These are phyloP conservation scores for Hydractinia echinata DNA, from an alignment of 30 jellyfish, hydroid and myxozoan species.

Conservation along the genomic window DNA sequence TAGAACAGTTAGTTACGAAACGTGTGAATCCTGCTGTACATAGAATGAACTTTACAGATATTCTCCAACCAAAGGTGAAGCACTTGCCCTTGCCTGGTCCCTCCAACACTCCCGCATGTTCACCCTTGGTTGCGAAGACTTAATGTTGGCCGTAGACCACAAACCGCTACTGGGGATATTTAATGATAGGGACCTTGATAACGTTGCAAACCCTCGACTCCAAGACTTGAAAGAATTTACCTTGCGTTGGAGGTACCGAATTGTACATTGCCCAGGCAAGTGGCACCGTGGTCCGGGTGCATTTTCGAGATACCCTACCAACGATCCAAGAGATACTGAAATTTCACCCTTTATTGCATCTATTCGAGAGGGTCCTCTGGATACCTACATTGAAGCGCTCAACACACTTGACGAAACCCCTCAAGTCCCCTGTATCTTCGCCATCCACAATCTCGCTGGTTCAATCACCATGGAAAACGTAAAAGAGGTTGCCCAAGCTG, in stretches of 20 bases:
- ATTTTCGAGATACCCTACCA: not conserved
- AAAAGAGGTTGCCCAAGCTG: not conserved
- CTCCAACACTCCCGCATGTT: too few relatives aligned
- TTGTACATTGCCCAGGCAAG: not conserved
- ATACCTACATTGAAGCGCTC: not conserved
- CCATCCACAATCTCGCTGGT: constrained; percentile 1
- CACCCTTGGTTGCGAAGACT: too few relatives aligned
- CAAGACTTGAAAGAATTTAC: not conserved
- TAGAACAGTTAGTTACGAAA: too few relatives aligned
- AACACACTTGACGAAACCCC: not conserved
- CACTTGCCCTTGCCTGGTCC: too few relatives aligned
- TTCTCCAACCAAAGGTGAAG: too few relatives aligned
- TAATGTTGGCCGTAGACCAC: too few relatives aligned
- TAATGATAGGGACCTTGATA: too few relatives aligned
- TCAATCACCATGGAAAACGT: not conserved
- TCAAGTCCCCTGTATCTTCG: not conserved
- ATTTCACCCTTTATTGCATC: not conserved
- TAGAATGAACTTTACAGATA: too few relatives aligned
- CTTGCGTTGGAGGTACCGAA: not conserved
- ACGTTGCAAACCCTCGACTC: not conserved
- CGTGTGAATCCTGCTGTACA: too few relatives aligned
- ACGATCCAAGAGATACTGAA: not conserved
- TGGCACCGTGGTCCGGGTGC: constrained; percentile 10
- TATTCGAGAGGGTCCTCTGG: not conserved
- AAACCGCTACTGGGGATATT: too few relatives aligned